Conservation (phyloP, 2,113 vertebrate genomes). For the Ciconia boyciana region DNA sequence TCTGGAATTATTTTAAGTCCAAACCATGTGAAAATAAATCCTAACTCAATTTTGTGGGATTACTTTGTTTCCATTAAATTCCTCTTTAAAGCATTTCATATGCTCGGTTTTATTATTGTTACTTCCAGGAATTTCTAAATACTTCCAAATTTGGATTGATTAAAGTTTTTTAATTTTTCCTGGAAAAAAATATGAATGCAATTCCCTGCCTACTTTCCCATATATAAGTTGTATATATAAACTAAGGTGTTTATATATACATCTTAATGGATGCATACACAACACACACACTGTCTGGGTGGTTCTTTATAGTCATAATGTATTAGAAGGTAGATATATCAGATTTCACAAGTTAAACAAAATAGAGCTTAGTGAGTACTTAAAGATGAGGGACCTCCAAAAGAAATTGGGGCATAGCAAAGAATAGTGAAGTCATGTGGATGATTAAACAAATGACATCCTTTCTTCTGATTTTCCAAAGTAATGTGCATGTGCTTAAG, state of each 20-base stretch:
- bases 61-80: constrained; percentile 42
- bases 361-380: background rate
- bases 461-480: background rate
- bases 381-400: background rate
- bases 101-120: constrained; percentile 30
- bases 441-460: background rate
- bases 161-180: constrained; percentile 10
- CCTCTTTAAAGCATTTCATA: constrained; percentile 42
- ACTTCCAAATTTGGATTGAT: constrained; percentile 39
- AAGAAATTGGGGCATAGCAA: background rate
- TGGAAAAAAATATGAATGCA: background rate
- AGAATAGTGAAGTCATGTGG: background rate
- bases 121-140: constrained; percentile 55
- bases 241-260: background rate
- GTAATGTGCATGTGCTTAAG: background rate
- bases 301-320: background rate
- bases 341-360: constrained; percentile 3
- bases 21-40: constrained; percentile 60
- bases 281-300: background rate
- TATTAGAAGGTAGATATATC: background rate
- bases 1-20: constrained; percentile 59
- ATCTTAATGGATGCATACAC: background rate
- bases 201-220: background rate
- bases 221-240: background rate
- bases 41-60: constrained; percentile 44